These are phyloP conservation scores for Indicator maculatus DNA, from an alignment of 2,113 vertebrate genomes.

Conservation along the genomic window DNA sequence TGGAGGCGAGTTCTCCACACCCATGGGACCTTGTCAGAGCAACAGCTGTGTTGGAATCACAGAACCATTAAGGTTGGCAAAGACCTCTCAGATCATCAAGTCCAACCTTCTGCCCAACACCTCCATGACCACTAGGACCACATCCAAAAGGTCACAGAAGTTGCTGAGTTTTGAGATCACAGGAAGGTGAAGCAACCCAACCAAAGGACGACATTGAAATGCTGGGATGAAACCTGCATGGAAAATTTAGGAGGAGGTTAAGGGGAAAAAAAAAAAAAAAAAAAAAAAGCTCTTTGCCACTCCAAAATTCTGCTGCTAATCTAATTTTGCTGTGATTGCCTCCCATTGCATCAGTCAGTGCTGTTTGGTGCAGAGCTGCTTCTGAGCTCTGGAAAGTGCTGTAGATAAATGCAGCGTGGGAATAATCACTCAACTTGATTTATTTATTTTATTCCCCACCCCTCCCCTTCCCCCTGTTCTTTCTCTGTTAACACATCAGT, in stretches of 20 bases:
- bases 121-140: too few relatives aligned
- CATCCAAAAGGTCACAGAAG: too few relatives aligned
- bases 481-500: background rate
- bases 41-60: too few relatives aligned
- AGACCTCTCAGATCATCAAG: too few relatives aligned
- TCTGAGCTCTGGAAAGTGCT: background rate
- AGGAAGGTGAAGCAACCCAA: background rate
- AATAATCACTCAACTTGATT: background rate
- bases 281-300: background rate
- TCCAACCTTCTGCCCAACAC: too few relatives aligned
- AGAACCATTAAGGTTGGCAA: too few relatives aligned
- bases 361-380: conserved; percentile 45
- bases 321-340: background rate
- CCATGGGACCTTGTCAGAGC: too few relatives aligned
- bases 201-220: background rate
- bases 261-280: too few relatives aligned
- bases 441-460: background rate
- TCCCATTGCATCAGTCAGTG: background rate
- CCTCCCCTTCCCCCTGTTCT: background rate
- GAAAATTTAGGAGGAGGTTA: too few relatives aligned
- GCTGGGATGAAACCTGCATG: background rate
- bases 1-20: too few relatives aligned
- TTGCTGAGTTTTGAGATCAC: background rate
- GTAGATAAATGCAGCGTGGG: conserved; percentile 42
- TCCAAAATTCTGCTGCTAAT: background rate